A percentile compares a stretch with the other conserved stretches of the same genome.
Evolutionary conservation across 2,888 invertebrate genomes (phyloP).

Genomic region (Plagodis pulveraria): DNA sequence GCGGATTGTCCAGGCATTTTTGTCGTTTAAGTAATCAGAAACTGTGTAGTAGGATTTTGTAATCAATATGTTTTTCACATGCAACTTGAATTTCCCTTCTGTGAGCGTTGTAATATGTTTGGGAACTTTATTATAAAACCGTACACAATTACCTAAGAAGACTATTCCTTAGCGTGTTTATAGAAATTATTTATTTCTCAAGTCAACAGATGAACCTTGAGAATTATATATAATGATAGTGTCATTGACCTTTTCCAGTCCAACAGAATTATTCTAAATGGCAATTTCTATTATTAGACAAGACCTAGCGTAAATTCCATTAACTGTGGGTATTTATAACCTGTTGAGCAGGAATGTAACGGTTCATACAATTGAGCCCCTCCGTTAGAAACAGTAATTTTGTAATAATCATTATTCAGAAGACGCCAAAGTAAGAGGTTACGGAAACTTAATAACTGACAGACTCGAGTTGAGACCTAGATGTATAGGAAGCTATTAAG

Average conservation of each 20-base stretch:
- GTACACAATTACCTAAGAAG: no score
- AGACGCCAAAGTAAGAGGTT: slow-evolving; percentile 12
- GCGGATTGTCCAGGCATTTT: no score
- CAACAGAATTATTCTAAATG: slow-evolving; percentile 2
- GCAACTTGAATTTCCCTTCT: no score
- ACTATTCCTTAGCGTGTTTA: no score
- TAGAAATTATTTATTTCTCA: no score
- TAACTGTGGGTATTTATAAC: slow-evolving; percentile 19
- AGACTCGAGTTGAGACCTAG: slow-evolving; percentile 11
- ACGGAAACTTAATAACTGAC: slow-evolving; percentile 15
- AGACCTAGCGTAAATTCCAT: slow-evolving; percentile 18
- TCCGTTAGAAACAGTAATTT: slow-evolving; percentile 28
- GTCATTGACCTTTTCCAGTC: slow-evolving; percentile 1
- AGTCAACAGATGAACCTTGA: not conserved
- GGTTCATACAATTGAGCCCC: slow-evolving; percentile 33
- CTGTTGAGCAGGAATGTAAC: slow-evolving; percentile 32
- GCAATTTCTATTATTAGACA: slow-evolving; percentile 29
- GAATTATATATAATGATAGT: not conserved
- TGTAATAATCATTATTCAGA: slow-evolving; percentile 34
- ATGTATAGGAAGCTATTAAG: not conserved
- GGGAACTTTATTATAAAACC: no score
- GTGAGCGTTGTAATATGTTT: no score
- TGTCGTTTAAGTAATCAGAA: no score
- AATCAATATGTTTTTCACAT: no score
- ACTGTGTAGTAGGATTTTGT: no score